Evolutionary conservation across 2,797 vertebrate genomes (phyloP), one percentile per base, ranked within the genome.

Genomic region (Coreius guichenoti): DNA sequence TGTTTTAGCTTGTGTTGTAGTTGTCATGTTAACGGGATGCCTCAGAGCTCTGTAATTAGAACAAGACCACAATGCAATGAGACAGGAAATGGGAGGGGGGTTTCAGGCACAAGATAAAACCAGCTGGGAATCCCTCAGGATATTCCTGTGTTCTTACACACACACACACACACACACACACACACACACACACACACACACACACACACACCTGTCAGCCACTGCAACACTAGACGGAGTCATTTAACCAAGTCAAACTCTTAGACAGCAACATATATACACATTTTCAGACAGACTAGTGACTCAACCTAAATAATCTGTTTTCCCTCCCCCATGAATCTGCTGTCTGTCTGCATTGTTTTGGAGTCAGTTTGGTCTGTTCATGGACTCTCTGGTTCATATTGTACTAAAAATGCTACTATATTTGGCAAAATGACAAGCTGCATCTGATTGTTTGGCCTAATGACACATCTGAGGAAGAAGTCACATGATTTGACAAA

Each of bases 31-130:
- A 69, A 86, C 69, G 11, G 65, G 23, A 65, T 79, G 75, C 69
- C 78, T 82, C 16, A 70, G 49, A 84, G 31, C 80, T 86, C 67
- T 86, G 86, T 86, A 88, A 89, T 88, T 82, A 86, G 75, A 85
- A 85, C 84, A 84, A 79, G 86, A 75, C 21, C 51, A 75, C 61
- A 79, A 84, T 65, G 49, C 85, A 72, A 73, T 47, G 72, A 82
- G 74, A 69, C 39, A 84, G 79, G 79, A 82, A 84, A 65, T 61
- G 81, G 14, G 45, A 26, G 31, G 79, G 67, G 33, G 67, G 11
- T 2, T 31, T 73, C 43, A 61, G 54, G 80, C 29, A 73, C 29
- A 80, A 47, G 76, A 63, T 54, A 58, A 70, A 73, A 58, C 39
- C 26, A 61, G 77, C 68, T 51, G 70, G 68, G 81, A 81, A 39